Conservation (phyloP, 2,888 invertebrate species). For the Drosophila infuscata region DNA sequence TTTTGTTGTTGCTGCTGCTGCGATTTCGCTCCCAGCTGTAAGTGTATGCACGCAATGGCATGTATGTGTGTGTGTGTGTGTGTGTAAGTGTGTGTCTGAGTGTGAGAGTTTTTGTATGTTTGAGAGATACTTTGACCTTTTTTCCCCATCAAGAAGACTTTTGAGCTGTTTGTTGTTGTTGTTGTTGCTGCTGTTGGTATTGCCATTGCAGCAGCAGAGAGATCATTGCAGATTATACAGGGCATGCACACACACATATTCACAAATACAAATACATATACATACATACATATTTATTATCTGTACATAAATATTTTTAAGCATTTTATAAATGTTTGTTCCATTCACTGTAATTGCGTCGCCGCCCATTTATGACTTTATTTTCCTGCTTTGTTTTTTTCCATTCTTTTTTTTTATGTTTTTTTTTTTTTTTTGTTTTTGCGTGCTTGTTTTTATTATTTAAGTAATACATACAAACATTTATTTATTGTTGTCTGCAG, state of each 20-base stretch:
- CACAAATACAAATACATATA: conserved; percentile 8
- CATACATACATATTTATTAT: background rate
- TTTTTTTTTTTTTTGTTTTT: conserved; percentile 24
- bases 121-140: conserved; percentile 77
- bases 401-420: conserved; percentile 11
- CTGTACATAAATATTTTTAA: conserved; percentile 11
- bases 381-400: conserved; percentile 31
- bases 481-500: conserved; percentile 25
- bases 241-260: conserved; percentile 21
- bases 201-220: conserved; percentile 44
- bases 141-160: conserved; percentile 69
- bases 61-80: conserved; percentile 19
- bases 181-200: conserved; percentile 24
- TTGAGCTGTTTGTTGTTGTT: conserved; percentile 42
- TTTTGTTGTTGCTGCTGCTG: conserved; percentile 62
- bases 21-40: conserved; percentile 57
- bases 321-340: conserved; percentile 10
- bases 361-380: conserved; percentile 43
- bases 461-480: conserved; percentile 14
- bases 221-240: conserved; percentile 73
- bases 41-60: conserved; percentile 18
- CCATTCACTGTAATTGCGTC: conserved; percentile 25
- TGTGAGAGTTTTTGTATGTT: conserved; percentile 49
- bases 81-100: conserved; percentile 15
- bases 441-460: conserved; percentile 17